Base-by-base conservation (phyloP, 2,888 invertebrate genomes). In the Cotesia congregata region DNA sequence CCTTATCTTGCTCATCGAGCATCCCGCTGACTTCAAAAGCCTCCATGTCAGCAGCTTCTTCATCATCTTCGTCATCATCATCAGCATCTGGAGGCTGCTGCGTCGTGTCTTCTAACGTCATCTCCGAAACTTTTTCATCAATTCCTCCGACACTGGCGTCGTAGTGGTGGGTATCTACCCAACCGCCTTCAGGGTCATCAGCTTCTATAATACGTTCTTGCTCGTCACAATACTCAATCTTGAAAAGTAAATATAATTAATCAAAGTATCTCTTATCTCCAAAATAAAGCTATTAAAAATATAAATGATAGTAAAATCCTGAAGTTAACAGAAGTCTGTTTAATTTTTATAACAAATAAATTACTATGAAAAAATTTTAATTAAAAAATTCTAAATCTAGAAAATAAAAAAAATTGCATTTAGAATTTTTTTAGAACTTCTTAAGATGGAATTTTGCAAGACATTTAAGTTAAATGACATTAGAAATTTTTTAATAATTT, bases 131-230 rank as follows among this genome's bases (percentile, higher is more conserved):
- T 90, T 95, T 95, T 81, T 96, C 96, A 81, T 95, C 95, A 38
- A 95, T 82, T 64, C 93, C 92, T 62, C 93, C 92, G 68, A 92
- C 90, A 68, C 93, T 93, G 7, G 92, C 87, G 79, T 92, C 94
- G 86, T 94, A 96, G 90, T 98, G 98, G 90, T 99, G 98, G 12
- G 99, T 99, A 89, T 99, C 98, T 1, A 99, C 98, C 99, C 99
- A 99, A 39, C 98, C 98, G 71, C 97, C 97, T 83, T 95, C 95
- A 39, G 93, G 94, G 86, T 95, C 97, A 81, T 94, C 94, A 75
- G 94, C 94, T 88, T 97, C 98, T 83, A 98, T 95, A 62, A 98
- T 93, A 86, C 95, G 95, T 90, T 99, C 98, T 85, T 97, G 95
- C 71, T 96, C 95, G 82, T 95, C 94, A 83, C 95, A 94, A 87